Conservation (phyloP, 2,797 vertebrate genomes). For the Numenius phaeopus region DNA sequence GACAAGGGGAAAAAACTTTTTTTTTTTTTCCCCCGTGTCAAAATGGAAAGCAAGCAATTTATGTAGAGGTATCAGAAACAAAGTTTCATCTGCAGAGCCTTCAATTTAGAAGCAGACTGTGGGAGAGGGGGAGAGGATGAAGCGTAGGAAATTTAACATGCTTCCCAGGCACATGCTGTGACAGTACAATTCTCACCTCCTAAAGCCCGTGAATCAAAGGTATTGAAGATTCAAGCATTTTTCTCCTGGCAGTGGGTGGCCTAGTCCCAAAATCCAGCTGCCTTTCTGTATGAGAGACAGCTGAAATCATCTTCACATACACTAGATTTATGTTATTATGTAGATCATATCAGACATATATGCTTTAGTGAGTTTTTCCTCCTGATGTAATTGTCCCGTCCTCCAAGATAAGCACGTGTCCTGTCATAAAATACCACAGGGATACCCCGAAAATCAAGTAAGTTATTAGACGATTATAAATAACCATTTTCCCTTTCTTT, state of each 20-base stretch:
- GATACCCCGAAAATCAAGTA: neutral
- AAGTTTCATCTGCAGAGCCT: constrained; percentile 46
- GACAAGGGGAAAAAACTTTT: neutral
- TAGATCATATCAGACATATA: neutral
- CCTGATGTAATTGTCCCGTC: neutral
- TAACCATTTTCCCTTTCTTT: neutral
- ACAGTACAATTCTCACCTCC: constrained; percentile 66
- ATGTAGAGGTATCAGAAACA: neutral
- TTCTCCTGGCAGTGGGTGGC: constrained; percentile 54
- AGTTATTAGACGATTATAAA: neutral
- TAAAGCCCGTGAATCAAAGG: constrained; percentile 63
- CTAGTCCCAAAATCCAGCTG: constrained; percentile 43
- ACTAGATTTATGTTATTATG: neutral
- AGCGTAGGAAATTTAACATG: constrained; percentile 34
- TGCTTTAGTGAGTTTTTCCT: neutral
- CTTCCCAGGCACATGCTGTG: constrained; percentile 59
- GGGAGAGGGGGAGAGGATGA: constrained; percentile 20
- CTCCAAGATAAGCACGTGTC: neutral
- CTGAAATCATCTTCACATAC: neutral
- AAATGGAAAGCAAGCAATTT: neutral
- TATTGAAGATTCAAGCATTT: constrained; percentile 46
- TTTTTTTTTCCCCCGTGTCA: neutral
- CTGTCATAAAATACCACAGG: neutral
- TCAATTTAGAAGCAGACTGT: constrained; percentile 59
- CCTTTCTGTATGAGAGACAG: constrained; percentile 47